These are phyloP conservation scores for Acrocephalus scirpaceus DNA, from an alignment of 2,797 vertebrate species.

Conservation along the genomic window DNA sequence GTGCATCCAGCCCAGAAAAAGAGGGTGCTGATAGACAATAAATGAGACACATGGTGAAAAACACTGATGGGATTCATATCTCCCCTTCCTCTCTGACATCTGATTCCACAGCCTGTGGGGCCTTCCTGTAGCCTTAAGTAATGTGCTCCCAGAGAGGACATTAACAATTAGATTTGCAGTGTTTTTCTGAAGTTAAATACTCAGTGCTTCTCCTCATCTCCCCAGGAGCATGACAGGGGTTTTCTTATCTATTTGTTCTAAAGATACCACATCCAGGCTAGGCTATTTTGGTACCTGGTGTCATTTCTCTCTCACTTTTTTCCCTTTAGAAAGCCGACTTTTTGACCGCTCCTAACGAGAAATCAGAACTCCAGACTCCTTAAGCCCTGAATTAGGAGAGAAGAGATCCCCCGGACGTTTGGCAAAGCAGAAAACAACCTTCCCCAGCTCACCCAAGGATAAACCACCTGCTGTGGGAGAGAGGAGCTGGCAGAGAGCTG, in stretches of 20 bases:
- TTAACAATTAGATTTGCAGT: background rate
- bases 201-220: background rate
- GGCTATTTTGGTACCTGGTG: background rate
- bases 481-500: background rate
- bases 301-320: background rate
- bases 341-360: background rate
- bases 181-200: background rate
- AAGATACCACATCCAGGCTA: background rate
- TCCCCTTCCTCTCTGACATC: background rate
- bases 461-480: background rate
- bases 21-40: background rate
- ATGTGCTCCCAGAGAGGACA: background rate
- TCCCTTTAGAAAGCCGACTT: slow-evolving; percentile 47
- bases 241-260: background rate
- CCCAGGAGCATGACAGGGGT: background rate
- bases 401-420: background rate
- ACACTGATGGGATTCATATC: background rate
- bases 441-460: background rate
- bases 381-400: background rate
- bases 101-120: background rate
- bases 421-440: background rate
- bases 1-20: background rate
- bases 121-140: background rate
- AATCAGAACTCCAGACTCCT: background rate
- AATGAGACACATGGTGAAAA: background rate